Percentiles rank a stretch among this genome's conserved stretches.
These are phyloP conservation scores for Calyptommatus sinebrachiatus DNA, from an alignment of 2,113 vertebrate species.

Conservation along the genomic window DNA sequence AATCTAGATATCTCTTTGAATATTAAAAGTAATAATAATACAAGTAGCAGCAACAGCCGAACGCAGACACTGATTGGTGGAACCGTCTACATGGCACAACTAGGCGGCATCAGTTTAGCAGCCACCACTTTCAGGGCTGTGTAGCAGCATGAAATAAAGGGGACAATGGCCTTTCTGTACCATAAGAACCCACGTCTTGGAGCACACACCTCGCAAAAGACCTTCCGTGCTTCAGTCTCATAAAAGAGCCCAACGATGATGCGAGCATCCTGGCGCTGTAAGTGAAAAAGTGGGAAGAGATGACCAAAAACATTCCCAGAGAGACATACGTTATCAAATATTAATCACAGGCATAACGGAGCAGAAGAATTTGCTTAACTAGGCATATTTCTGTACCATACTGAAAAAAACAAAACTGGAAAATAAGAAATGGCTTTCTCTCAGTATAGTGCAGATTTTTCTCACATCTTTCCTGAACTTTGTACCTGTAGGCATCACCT, in stretches of 20 bases:
- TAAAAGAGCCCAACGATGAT: slow-evolving; percentile 97
- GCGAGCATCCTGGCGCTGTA: slow-evolving; percentile 89
- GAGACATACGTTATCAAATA: not conserved
- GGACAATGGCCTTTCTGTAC: rapidly evolving
- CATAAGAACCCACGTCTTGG: not conserved
- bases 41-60: too few species aligned
- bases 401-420: too few species aligned
- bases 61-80: too few species aligned
- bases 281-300: slow-evolving; percentile 27
- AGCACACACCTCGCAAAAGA: slow-evolving; percentile 90
- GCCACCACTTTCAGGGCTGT: not conserved
- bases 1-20: too few species aligned
- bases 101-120: not conserved
- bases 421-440: not conserved
- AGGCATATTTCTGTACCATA: not conserved
- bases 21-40: too few species aligned
- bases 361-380: not conserved
- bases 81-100: too few species aligned
- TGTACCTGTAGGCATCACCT: not conserved
- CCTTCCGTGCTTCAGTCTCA: slow-evolving; percentile 92
- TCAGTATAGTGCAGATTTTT: too few species aligned
- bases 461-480: not conserved
- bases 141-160: too few species aligned
- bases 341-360: not conserved
- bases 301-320: not conserved